Conservation (phyloP, 2,888 invertebrate species). For the Cheilosia impressa region DNA sequence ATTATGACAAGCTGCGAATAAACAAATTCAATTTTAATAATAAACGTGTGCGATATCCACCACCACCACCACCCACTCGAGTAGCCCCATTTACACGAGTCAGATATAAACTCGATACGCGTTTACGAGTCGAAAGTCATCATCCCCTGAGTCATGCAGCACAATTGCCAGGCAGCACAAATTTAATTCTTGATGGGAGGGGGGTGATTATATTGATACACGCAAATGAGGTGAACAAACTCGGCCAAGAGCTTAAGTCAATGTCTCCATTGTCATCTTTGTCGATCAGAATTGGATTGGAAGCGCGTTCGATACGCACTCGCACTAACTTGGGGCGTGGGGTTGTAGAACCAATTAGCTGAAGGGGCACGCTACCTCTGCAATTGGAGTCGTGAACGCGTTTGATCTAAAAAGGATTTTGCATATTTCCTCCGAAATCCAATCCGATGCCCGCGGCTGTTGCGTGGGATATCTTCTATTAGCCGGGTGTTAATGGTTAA, state of each 20-base stretch:
- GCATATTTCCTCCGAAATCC: background rate
- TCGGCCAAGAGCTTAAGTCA: constrained; percentile 21
- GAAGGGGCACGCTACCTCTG: constrained; percentile 4
- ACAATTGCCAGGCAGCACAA: constrained; percentile 48
- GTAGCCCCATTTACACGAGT: background rate
- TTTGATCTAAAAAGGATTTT: constrained; percentile 17
- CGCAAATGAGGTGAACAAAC: constrained; percentile 45
- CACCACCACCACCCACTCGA: constrained; percentile 18
- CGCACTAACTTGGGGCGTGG: background rate
- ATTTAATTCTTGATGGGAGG: constrained; percentile 1
- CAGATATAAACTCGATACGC: constrained; percentile 26
- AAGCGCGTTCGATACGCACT: background rate
- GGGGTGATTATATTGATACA: constrained; percentile 16
- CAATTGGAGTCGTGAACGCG: constrained; percentile 5
- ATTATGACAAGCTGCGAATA: background rate
- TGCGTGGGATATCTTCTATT: constrained; percentile 52
- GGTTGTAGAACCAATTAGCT: constrained; percentile 7
- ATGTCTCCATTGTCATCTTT: constrained; percentile 18
- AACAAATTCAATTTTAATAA: constrained; percentile 5
- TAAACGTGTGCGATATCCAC: constrained; percentile 16
- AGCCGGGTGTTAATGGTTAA: constrained; percentile 47
- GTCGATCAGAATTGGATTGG: constrained; percentile 5
- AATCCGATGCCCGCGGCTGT: background rate
- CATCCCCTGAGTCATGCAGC: constrained; percentile 56
- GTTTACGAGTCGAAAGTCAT: constrained; percentile 35